phyloP scores from a whole-genome alignment of 2,888 invertebrate genomes.

The Agrochola litura region DNA sequence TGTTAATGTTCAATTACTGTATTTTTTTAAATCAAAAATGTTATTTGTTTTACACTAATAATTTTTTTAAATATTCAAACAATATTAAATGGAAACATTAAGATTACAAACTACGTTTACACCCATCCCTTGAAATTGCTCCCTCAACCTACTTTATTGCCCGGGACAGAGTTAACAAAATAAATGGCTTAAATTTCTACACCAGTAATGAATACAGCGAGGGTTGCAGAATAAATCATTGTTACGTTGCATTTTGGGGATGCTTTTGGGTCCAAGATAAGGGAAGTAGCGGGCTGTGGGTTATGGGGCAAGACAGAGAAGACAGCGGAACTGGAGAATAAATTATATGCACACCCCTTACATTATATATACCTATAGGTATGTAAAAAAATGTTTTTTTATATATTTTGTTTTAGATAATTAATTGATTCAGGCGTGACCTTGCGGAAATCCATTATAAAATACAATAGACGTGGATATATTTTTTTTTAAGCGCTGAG shows the following conservation, averaged over 20 bases:
- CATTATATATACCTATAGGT: neutral
- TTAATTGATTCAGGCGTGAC: too few relatives aligned
- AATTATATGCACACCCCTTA: neutral
- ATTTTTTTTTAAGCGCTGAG: too few relatives aligned
- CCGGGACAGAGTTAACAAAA: constrained; percentile 89
- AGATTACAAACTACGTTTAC: constrained; percentile 80
- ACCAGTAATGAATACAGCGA: constrained; percentile 90
- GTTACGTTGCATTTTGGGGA: constrained; percentile 87
- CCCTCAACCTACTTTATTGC: constrained; percentile 85
- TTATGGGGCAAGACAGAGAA: neutral
- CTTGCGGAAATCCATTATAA: too few relatives aligned
- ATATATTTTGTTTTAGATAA: too few relatives aligned
- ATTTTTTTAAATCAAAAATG: too few relatives aligned
- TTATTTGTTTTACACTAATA: too few relatives aligned
- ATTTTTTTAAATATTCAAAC: constrained; percentile 39
- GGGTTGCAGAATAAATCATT: constrained; percentile 88
- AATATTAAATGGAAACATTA: constrained; percentile 73
- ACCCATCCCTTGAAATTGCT: constrained; percentile 77
- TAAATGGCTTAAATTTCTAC: constrained; percentile 91
- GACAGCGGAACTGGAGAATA: neutral
- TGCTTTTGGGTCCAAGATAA: constrained; percentile 60
- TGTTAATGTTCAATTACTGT: neutral
- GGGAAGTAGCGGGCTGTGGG: constrained; percentile 34
- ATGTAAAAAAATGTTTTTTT: too few relatives aligned
- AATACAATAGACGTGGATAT: too few relatives aligned